Base-by-base conservation (phyloP, 2,888 invertebrate genomes). In the Agonopterix subpropinquella region DNA sequence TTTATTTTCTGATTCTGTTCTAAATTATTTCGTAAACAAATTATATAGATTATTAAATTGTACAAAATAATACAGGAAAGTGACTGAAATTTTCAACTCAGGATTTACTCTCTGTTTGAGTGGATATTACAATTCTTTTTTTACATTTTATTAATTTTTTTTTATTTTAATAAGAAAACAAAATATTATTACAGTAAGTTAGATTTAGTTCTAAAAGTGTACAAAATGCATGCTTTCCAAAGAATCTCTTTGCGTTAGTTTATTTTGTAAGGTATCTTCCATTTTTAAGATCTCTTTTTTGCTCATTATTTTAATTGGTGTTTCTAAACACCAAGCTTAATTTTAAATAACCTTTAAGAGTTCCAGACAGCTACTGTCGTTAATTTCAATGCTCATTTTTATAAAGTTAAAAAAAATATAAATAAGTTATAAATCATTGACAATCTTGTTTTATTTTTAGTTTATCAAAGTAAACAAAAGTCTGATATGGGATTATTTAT, bases 201-300 rank as follows among this genome's bases (percentile, higher is more conserved):
- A 7, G 28, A 7, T 28, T 46, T 46, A 43, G 45, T 18, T 49
- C 47, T 52, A 51, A 50, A 51, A 51, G 67, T 81, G 82, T 80
- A 80, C 80, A 82, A 83, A 28, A 80, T 48, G 70, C 70, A 78
- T 79, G 87, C 87, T 88, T 88, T 88, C 87, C 87, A 83, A 83
- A 73, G 87, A 84, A 87, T 88, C 87, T 88, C 87, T 66, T 64
- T 62, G 67, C 64, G 11, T 44, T 35, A 41, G 7, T 15, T 37
- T 10, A 15, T 43, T 44, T 43, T 5, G 10, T 45, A 41, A 43
- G 58, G 65, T 61, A 62, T 56, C 59, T 72, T 85, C 77, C 84
- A 81, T 67, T 61, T 61, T 55, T 74, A 73, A 82, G 86, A 86
- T 87, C 86, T 86, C 87, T 68, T 61, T 62, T 49, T 28, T 28